Conservation (phyloP, 1,140 invertebrate genomes). For the Temnothorax curvispinosus region DNA sequence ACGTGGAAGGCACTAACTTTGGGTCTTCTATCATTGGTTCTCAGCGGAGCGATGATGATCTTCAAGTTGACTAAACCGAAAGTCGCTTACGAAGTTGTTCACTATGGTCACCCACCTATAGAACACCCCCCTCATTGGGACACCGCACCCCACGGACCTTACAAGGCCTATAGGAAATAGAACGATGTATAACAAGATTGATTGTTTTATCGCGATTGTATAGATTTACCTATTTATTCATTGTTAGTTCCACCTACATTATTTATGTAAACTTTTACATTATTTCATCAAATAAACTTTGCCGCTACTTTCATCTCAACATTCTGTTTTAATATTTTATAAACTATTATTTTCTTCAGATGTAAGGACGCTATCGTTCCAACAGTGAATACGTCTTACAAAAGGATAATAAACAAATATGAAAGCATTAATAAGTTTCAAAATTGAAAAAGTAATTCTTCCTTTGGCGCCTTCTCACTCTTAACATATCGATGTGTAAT, state of each 20-base stretch:
- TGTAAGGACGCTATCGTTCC: background rate
- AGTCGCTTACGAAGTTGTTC: constrained; percentile 92
- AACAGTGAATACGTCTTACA: background rate
- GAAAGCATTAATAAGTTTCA: background rate
- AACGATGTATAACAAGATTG: background rate
- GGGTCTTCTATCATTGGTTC: constrained; percentile 92
- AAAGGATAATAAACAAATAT: constrained; percentile 9
- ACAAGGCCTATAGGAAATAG: constrained; percentile 85
- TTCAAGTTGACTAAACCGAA: constrained; percentile 95
- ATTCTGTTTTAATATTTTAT: background rate
- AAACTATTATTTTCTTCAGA: background rate
- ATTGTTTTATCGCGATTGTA: background rate
- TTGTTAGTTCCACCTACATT: constrained; percentile 47
- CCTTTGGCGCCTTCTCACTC: background rate
- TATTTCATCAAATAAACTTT: constrained; percentile 49
- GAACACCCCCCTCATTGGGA: constrained; percentile 89
- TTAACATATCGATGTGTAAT: background rate
- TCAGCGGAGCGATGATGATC: constrained; percentile 93
- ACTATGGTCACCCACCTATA: constrained; percentile 92
- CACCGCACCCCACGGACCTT: constrained; percentile 87
- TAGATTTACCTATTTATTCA: constrained; percentile 79
- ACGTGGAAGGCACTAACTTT: constrained; percentile 95
- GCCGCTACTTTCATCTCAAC: constrained; percentile 1
- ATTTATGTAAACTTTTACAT: constrained; percentile 70
- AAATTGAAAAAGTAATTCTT: background rate